A percentile compares a stretch with the other conserved stretches of the same genome.
These are phyloP conservation scores for Helicoverpa assulta DNA, from an alignment of 2,888 invertebrate genomes.

Conservation along the genomic window DNA sequence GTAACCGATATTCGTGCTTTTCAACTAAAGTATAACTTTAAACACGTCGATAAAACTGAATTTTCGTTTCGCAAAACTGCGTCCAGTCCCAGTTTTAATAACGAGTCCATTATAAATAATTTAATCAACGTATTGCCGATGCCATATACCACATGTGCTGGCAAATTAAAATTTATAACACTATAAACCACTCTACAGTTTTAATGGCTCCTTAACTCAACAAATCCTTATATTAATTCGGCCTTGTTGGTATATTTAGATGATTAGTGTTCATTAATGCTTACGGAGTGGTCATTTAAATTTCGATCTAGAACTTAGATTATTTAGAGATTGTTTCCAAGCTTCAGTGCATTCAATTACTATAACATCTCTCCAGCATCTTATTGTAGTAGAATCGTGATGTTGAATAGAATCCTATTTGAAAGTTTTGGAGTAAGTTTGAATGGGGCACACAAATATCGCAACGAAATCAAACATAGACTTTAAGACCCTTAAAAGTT, in stretches of 20 bases:
- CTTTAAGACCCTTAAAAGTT: slow-evolving; percentile 1
- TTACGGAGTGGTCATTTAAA: slow-evolving; percentile 47
- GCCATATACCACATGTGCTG: slow-evolving; percentile 61
- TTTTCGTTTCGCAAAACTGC: slow-evolving; percentile 47
- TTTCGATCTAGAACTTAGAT: slow-evolving; percentile 43
- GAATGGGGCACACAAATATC: not conserved
- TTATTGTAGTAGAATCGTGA: not conserved
- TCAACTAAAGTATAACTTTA: slow-evolving; percentile 17
- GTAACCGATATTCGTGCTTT: slow-evolving; percentile 10
- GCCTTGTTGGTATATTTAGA: slow-evolving; percentile 83
- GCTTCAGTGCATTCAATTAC: not conserved
- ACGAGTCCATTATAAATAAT: slow-evolving; percentile 60
- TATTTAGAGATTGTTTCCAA: slow-evolving; percentile 13
- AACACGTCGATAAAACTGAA: slow-evolving; percentile 25
- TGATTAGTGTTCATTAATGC: slow-evolving; percentile 78
- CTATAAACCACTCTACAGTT: slow-evolving; percentile 69
- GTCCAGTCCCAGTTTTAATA: slow-evolving; percentile 50
- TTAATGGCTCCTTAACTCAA: slow-evolving; percentile 73
- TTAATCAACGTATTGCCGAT: slow-evolving; percentile 64
- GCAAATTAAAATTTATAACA: slow-evolving; percentile 76
- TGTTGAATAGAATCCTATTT: not conserved
- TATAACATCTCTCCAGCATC: not conserved
- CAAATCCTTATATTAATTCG: slow-evolving; percentile 84
- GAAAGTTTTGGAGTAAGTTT: not conserved
- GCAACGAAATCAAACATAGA: not conserved